Evolutionary conservation across 2,888 invertebrate species (phyloP), one percentile per base, ranked within the genome.

Genomic region (Microplitis manilae): DNA sequence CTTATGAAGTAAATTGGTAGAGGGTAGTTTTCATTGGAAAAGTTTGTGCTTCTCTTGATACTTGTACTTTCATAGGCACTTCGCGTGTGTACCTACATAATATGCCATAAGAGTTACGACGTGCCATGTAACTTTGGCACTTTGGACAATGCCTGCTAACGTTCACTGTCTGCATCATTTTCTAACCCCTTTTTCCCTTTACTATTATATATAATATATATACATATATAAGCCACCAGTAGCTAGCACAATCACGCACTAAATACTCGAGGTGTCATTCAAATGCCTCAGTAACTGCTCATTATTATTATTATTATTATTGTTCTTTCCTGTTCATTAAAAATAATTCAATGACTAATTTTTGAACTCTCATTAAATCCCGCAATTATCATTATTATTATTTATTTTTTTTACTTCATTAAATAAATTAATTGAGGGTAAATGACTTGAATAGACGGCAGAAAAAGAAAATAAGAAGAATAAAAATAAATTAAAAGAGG

Each of bases 81-180:
- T 83, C 85, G 85, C 85, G 84, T 84, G 86, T 83, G 82, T 83
- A 81, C 82, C 82, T 50, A 13, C 50, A 79, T 84, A 84, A 85
- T 85, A 83, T 84, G 84, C 82, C 81, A 83, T 83, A 84, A 86
- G 82, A 85, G 39, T 40, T 85, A 83, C 85, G 84, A 83, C 85
- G 84, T 83, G 84, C 84, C 84, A 79, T 82, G 84, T 85, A 87
- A 86, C 87, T 87, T 88, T 87, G 86, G 85, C 87, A 87, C 87
- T 87, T 88, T 87, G 85, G 86, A 87, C 87, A 85, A 86, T 86
- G 84, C 85, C 77, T 64, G 67, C 68, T 76, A 65, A 77, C 78
- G 13, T 50, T 50, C 50, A 75, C 74, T 78, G 30, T 74, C 68
- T 71, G 61, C 40, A 64, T 70, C 17, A 30, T 60, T 62, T 13